Conservation (phyloP, 2,797 vertebrate species). For the Eulemur albifrons region DNA sequence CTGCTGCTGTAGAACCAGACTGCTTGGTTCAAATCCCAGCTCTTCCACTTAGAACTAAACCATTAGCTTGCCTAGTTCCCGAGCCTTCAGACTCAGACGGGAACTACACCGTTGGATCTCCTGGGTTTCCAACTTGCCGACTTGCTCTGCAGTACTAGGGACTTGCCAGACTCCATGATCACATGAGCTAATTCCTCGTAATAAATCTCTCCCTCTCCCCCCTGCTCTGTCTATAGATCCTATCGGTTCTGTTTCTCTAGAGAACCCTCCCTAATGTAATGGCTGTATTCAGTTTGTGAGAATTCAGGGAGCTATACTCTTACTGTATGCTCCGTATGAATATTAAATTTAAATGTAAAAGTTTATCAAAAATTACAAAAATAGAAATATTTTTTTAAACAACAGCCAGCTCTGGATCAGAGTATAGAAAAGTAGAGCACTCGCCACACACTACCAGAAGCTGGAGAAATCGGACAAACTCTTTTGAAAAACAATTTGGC, state of each 20-base stretch:
- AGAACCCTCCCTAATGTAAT: not conserved
- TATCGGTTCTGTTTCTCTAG: not conserved
- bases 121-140: not conserved
- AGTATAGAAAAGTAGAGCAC: not conserved
- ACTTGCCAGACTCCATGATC: not conserved
- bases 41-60: not conserved
- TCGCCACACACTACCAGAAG: not conserved
- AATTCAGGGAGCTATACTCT: not conserved
- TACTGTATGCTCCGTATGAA: not conserved
- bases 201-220: not conserved
- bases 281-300: not conserved
- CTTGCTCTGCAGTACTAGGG: not conserved
- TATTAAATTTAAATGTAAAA: not conserved
- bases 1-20: not conserved
- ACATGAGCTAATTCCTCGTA: not conserved
- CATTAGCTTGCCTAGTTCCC: not conserved
- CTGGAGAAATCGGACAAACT: not conserved
- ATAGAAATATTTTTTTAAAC: not conserved
- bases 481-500: not conserved
- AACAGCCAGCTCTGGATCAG: not conserved
- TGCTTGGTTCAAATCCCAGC: constrained; percentile 3
- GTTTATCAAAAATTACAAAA: not conserved
- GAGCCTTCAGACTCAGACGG: not conserved
- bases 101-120: not conserved
- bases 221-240: not conserved